These are phyloP conservation scores for Novumbra hubbsi DNA, from an alignment of 2,797 vertebrate species.

Conservation along the genomic window DNA sequence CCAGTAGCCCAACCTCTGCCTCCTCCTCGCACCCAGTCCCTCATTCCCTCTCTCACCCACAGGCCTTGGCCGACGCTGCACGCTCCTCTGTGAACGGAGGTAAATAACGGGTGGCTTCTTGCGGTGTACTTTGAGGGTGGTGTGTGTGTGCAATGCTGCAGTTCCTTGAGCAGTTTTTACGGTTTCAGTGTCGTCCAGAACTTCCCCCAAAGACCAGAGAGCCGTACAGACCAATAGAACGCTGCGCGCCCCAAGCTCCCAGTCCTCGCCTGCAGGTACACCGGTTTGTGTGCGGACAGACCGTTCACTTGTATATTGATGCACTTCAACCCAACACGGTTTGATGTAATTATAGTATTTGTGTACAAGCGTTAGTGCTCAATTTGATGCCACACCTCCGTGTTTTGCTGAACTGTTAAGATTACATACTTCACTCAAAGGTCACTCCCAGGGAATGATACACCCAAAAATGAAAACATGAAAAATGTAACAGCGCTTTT, in stretches of 20 bases:
- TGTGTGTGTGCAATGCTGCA: background rate
- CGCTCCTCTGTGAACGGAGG: constrained; percentile 68
- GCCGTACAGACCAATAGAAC: constrained; percentile 72
- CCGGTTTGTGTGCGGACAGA: background rate
- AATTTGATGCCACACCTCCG: too few relatives aligned
- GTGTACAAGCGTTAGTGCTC: too few relatives aligned
- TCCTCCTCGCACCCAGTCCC: constrained; percentile 47
- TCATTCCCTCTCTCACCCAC: constrained; percentile 65
- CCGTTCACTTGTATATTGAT: background rate
- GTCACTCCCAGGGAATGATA: too few relatives aligned
- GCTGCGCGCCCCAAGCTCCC: constrained; percentile 65
- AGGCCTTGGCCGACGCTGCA: constrained; percentile 47
- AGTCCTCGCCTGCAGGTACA: constrained; percentile 58
- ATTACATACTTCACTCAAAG: too few relatives aligned
- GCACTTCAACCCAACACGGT: too few relatives aligned
- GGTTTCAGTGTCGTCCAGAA: constrained; percentile 75
- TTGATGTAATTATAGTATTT: too few relatives aligned
- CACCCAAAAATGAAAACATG: too few relatives aligned
- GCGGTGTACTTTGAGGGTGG: background rate
- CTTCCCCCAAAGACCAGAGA: constrained; percentile 83
- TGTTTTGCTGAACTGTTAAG: too few relatives aligned
- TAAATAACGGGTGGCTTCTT: constrained; percentile 15
- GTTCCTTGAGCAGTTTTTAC: constrained; percentile 2
- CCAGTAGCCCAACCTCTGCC: constrained; percentile 45
- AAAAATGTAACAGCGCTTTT: too few relatives aligned